Base-by-base conservation (phyloP, 2,888 invertebrate genomes). In the Colletes collaris region DNA sequence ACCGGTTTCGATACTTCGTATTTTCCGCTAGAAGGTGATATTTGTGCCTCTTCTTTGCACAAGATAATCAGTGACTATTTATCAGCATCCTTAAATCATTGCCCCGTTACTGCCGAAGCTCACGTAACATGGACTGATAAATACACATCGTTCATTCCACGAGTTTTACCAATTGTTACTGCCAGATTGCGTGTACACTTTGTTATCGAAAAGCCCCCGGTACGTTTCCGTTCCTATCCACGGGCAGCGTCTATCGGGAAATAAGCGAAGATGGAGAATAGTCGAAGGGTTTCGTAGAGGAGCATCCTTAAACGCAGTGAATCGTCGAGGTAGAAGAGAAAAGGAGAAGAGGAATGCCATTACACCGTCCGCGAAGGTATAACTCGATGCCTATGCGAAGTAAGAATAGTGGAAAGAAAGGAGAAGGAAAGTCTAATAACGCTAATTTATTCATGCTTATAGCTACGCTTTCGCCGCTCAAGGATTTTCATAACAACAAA, bases 381-480 rank as follows among this genome's bases (percentile, higher is more conserved):
- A 75, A 82, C 71, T 75, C 58, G 53, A 69, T 63, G 59, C 65
- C 62, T 69, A 56, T 76, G 62, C 49, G 49, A 49, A 44, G 63
- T 53, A 64, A 68, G 68, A 76, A 79, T 76, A 53, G 13, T 35
- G 58, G n/a, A 63, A 52, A n/a, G 64, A 46, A 58, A 58, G 68
- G 50, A 71, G 67, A 71, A 79, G 79, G 83, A 82, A 87, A 82
- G 88, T 82, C 88, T 88, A 89, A 88, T 88, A 88, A 88, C 88
- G 88, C 88, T 87, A 88, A 87, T 88, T 89, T 89, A 88, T 88
- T 87, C 89, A 87, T 87, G 77, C 86, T 83, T 83, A 88, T 81
- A 80, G 82, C 78, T 71, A 73, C 75, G 85, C 83, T 88, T 79
- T 88, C 79, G 85, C 69, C 56, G 72, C 75, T 66, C 79, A 59